Conservation (phyloP, 2,797 vertebrate genomes). For the Ptychobarbus kaznakovi region DNA sequence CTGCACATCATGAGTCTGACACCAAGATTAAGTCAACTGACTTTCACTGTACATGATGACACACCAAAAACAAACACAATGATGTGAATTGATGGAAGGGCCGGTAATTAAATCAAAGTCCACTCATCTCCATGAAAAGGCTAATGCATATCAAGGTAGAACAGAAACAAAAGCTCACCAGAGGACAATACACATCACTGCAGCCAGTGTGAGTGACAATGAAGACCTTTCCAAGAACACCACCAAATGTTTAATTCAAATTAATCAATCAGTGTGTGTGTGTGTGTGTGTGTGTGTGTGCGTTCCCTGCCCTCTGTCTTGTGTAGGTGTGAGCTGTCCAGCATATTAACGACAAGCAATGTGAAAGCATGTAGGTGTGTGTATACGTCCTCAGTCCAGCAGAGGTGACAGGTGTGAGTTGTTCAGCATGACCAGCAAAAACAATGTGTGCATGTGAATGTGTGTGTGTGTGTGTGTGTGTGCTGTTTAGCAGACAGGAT, state of each 20-base stretch:
- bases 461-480: constrained; percentile 18
- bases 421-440: constrained; percentile 55
- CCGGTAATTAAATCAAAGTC: constrained; percentile 41
- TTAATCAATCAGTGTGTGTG: constrained; percentile 55
- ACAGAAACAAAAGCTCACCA: constrained; percentile 46
- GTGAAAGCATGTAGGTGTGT: constrained; percentile 30
- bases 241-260: constrained; percentile 64
- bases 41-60: constrained; percentile 18
- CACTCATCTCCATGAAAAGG: constrained; percentile 45
- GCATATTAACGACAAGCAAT: constrained; percentile 55
- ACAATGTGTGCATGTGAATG: constrained; percentile 20
- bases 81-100: constrained; percentile 26
- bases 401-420: constrained; percentile 59
- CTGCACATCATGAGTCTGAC: constrained; percentile 4
- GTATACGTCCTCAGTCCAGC: constrained; percentile 44
- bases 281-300: constrained; percentile 13
- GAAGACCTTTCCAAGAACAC: constrained; percentile 62
- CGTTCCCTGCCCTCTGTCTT: constrained; percentile 36
- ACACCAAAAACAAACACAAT: constrained; percentile 30
- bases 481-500: constrained; percentile 64
- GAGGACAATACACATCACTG: constrained; percentile 52
- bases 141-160: constrained; percentile 50
- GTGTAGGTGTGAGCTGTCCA: constrained; percentile 49
- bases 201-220: constrained; percentile 61
- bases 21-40: constrained; percentile 43